These are phyloP conservation scores for Neomorphus geoffroyi DNA, from an alignment of 2,797 vertebrate genomes.

Conservation along the genomic window DNA sequence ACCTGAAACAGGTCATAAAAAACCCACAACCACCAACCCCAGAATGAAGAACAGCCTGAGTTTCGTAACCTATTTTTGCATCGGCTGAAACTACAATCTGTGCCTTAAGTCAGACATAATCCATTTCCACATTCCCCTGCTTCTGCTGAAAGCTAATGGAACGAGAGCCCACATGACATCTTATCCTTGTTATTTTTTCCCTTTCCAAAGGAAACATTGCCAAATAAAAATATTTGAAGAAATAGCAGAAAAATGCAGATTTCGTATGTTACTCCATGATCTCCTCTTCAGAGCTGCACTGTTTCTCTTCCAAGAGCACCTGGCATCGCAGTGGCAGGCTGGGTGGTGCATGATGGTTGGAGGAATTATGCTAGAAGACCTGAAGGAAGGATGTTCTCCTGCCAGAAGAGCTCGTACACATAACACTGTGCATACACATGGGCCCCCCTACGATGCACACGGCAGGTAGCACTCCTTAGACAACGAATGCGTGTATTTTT, in stretches of 20 bases:
- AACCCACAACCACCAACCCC: background rate
- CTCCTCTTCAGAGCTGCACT: background rate
- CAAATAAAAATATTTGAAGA: background rate
- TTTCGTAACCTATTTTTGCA: background rate
- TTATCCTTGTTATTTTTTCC: background rate
- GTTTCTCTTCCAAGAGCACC: background rate
- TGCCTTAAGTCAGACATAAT: background rate
- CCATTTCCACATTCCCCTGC: background rate
- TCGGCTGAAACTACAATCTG: background rate
- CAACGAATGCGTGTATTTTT: rapidly evolving
- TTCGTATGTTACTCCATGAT: rapidly evolving
- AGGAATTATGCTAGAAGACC: background rate
- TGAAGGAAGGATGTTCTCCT: background rate
- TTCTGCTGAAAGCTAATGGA: background rate
- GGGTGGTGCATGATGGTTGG: background rate
- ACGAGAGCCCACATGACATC: rapidly evolving
- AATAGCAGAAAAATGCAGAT: background rate
- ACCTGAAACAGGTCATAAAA: background rate
- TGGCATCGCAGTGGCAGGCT: rapidly evolving
- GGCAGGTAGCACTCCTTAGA: background rate
- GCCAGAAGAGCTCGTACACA: background rate
- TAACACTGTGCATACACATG: rapidly evolving
- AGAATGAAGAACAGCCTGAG: background rate
- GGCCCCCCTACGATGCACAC: rapidly evolving
- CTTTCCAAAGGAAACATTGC: background rate